Conservation (phyloP, 1,140 invertebrate species). For the Glossosoma conforme region DNA sequence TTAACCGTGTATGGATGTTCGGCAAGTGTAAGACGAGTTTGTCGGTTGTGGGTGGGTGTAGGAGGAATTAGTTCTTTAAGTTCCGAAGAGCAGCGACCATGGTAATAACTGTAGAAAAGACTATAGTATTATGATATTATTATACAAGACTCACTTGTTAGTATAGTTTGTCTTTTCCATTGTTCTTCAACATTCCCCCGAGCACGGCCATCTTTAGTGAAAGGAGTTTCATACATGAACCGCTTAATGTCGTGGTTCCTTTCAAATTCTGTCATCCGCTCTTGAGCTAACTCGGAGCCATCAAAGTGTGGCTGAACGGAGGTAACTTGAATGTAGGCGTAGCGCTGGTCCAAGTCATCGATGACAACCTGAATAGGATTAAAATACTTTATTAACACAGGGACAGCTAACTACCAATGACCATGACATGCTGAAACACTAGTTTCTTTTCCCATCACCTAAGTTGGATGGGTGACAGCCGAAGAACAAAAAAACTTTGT, state of each 20-base stretch:
- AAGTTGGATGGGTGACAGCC: too few species aligned
- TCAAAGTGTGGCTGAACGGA: conserved; percentile 39
- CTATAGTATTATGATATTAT: too few species aligned
- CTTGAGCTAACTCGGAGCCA: conserved; percentile 27
- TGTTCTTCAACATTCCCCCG: conserved; percentile 81
- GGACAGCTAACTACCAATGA: too few species aligned
- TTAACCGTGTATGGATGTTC: too few species aligned
- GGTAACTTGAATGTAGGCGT: conserved; percentile 89
- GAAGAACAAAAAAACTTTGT: too few species aligned
- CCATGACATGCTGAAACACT: too few species aligned
- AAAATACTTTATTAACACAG: conserved; percentile 4
- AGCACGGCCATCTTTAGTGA: conserved; percentile 76
- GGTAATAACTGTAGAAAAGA: too few species aligned
- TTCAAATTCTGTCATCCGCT: conserved; percentile 72
- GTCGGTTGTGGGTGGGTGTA: too few species aligned
- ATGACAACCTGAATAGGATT: conserved; percentile 62
- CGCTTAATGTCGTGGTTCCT: conserved; percentile 79
- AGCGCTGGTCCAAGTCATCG: conserved; percentile 71
- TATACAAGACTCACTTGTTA: conserved; percentile 62
- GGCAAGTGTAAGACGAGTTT: too few species aligned
- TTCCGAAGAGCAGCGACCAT: too few species aligned
- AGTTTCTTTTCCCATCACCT: too few species aligned
- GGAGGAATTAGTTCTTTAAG: too few species aligned
- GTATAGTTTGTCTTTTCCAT: conserved; percentile 79
- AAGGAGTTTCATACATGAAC: conserved; percentile 92